Conservation (phyloP, 2,113 vertebrate species). For the Gnathonemus echidnorhynchus region DNA sequence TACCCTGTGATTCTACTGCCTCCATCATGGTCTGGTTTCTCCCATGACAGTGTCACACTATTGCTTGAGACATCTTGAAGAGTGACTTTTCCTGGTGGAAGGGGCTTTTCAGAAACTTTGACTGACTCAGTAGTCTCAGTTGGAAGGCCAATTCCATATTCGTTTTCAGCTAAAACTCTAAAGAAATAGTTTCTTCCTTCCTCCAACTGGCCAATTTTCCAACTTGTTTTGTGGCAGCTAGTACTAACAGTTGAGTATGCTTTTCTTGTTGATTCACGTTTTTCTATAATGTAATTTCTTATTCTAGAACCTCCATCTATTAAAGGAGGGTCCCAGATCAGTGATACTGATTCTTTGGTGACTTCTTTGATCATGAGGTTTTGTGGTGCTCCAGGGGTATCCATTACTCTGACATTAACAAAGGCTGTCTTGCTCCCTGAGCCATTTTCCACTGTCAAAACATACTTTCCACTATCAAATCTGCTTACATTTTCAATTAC, state of each 20-base stretch:
- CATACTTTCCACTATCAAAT: slow-evolving; percentile 92
- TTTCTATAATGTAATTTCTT: slow-evolving; percentile 93
- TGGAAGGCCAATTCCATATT: slow-evolving; percentile 89
- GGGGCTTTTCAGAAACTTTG: slow-evolving; percentile 89
- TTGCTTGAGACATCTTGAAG: slow-evolving; percentile 81
- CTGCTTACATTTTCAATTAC: slow-evolving; percentile 86
- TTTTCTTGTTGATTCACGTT: slow-evolving; percentile 91
- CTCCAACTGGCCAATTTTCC: slow-evolving; percentile 82
- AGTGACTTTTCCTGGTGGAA: slow-evolving; percentile 93
- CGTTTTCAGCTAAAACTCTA: slow-evolving; percentile 93
- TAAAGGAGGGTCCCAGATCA: slow-evolving; percentile 90
- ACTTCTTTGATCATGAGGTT: slow-evolving; percentile 86
- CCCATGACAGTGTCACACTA: slow-evolving; percentile 85
- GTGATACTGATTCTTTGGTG: slow-evolving; percentile 83
- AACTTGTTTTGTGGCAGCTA: slow-evolving; percentile 91
- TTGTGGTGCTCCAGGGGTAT: slow-evolving; percentile 91
- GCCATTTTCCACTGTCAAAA: slow-evolving; percentile 85
- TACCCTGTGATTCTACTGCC: slow-evolving; percentile 93
- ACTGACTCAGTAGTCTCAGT: slow-evolving; percentile 83
- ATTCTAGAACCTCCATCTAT: slow-evolving; percentile 93
- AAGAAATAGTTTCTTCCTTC: slow-evolving; percentile 93
- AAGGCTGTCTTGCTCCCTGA: slow-evolving; percentile 89
- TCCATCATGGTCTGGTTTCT: slow-evolving; percentile 96
- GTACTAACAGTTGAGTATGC: slow-evolving; percentile 89
- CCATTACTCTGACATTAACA: slow-evolving; percentile 89